Evolutionary conservation across 2,113 vertebrate species (phyloP).

Genomic region (Camelus bactrianus): DNA sequence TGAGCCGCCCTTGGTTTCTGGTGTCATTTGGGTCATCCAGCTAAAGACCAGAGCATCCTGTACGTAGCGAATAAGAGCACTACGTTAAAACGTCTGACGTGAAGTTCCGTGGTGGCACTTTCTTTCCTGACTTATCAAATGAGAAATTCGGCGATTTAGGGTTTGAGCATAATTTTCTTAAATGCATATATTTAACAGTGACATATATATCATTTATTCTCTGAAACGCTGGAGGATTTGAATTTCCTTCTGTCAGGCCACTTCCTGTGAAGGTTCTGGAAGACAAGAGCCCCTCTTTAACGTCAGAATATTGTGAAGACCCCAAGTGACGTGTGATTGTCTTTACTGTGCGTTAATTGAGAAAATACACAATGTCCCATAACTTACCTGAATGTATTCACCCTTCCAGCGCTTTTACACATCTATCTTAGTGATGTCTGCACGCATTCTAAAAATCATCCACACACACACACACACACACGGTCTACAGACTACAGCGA

Average conservation of each 20-base stretch:
- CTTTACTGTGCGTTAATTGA: background rate
- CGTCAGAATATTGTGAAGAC: background rate
- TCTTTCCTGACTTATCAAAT: conserved; percentile 35
- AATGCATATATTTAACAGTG: background rate
- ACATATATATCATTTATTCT: background rate
- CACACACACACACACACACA: too few species aligned
- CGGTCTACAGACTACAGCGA: fast-evolving
- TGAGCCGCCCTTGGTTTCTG: background rate
- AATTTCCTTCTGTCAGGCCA: background rate
- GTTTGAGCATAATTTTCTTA: background rate
- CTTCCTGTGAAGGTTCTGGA: background rate
- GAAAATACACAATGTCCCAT: background rate
- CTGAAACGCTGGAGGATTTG: background rate
- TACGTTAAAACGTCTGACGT: conserved; percentile 71
- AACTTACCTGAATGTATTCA: background rate
- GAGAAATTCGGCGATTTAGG: background rate
- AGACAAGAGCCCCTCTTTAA: background rate
- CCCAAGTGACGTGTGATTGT: background rate
- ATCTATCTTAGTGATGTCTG: conserved; percentile 11
- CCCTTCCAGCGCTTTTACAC: background rate
- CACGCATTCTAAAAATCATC: background rate
- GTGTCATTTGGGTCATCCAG: background rate
- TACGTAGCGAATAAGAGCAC: conserved; percentile 70
- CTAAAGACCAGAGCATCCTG: conserved; percentile 58
- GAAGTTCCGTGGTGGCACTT: background rate